Conservation (phyloP, 1,140 invertebrate genomes). For the Lucilia sericata region DNA sequence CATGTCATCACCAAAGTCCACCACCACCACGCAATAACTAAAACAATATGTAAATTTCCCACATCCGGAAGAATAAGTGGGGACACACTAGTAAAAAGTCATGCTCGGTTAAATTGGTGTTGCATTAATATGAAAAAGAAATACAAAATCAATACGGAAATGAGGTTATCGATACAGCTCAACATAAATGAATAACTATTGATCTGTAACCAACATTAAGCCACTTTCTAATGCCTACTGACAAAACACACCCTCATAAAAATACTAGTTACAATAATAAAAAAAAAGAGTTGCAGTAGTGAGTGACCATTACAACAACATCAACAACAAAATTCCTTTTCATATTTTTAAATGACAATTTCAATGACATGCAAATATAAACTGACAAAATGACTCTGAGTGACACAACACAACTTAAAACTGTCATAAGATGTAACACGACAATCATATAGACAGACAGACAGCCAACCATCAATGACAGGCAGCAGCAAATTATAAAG, state of each 20-base stretch:
- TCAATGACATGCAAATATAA: constrained; percentile 28
- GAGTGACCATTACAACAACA: neutral
- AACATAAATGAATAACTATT: constrained; percentile 32
- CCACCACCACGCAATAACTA: too few relatives aligned
- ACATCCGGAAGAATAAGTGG: constrained; percentile 30
- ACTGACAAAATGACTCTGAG: neutral
- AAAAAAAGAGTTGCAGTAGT: neutral
- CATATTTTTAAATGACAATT: neutral
- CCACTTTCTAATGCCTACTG: constrained; percentile 1
- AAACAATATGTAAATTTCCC: constrained; percentile 27
- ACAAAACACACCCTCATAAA: neutral
- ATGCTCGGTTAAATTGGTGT: constrained; percentile 66
- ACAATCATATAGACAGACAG: neutral
- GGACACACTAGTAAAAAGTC: constrained; percentile 55
- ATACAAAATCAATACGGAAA: constrained; percentile 26
- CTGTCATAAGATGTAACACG: constrained; percentile 34
- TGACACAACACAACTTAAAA: neutral
- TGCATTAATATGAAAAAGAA: neutral
- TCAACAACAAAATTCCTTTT: neutral
- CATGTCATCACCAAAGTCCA: constrained; percentile 24
- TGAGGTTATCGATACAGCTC: constrained; percentile 30
- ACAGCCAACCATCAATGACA: neutral
- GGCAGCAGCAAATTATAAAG: neutral
- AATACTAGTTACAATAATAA: too few relatives aligned
- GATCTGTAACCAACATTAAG: constrained; percentile 35